phyloP scores from a whole-genome alignment of 37 sponge, comb jelly and placozoan species.

The Axinella damicornis region DNA sequence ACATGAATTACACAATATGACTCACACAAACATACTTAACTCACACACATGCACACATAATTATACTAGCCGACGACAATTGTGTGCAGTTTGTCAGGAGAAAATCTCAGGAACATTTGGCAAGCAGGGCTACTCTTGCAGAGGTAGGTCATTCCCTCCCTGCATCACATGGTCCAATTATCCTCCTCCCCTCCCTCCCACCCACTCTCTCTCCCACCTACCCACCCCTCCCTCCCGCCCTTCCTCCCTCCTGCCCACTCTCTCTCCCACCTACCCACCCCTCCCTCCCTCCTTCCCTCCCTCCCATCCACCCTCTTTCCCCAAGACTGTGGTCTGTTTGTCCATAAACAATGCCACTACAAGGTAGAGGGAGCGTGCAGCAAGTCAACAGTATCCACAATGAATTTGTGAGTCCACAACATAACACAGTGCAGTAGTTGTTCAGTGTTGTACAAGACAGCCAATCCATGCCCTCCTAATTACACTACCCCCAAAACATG shows the following conservation, averaged over 20 bases:
- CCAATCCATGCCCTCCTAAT: background rate
- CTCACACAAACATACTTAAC: background rate
- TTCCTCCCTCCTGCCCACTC: background rate
- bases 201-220: background rate
- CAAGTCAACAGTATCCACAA: constrained; percentile 28
- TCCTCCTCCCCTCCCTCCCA: background rate
- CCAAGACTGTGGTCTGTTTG: constrained; percentile 49
- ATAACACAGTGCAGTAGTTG: too few species aligned
- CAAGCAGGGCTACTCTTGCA: constrained; percentile 59
- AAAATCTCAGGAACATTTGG: constrained; percentile 67
- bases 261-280: background rate
- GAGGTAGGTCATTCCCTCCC: constrained; percentile 61
- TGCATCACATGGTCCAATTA: background rate
- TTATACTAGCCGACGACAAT: constrained; percentile 10
- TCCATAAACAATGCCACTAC: constrained; percentile 68
- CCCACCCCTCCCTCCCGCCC: background rate
- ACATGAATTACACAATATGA: background rate
- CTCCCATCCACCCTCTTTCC: background rate
- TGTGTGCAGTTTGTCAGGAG: constrained; percentile 42
- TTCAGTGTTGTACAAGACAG: too few species aligned
- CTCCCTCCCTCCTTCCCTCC: background rate
- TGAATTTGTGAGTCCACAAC: constrained; percentile 56
- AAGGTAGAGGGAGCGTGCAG: constrained; percentile 47
- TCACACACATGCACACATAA: too few species aligned
- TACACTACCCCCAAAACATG: background rate